Percentiles rank a stretch among this genome's conserved stretches.
phyloP scores from a whole-genome alignment of 2,888 invertebrate species.

The Caenorhabditis imperialis region DNA sequence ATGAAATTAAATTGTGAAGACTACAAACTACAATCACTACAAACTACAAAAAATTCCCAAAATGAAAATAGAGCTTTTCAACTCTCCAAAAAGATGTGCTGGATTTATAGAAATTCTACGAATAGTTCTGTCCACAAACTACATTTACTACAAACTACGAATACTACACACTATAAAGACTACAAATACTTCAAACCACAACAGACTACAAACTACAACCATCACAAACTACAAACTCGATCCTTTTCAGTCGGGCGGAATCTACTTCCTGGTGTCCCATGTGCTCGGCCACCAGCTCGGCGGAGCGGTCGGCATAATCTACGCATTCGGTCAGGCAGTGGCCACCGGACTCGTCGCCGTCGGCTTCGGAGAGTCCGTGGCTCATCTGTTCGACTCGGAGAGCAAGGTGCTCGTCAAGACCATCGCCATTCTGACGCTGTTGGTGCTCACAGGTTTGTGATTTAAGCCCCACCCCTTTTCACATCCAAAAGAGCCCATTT shows the following conservation, averaged over 20 bases:
- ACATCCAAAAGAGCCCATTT: constrained; percentile 35
- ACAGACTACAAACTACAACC: too few species aligned
- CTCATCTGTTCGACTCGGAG: constrained; percentile 85
- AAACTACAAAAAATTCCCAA: too few species aligned
- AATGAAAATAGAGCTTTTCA: too few species aligned
- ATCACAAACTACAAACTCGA: too few species aligned
- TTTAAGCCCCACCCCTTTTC: neutral
- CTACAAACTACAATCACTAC: too few species aligned
- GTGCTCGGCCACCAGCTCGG: constrained; percentile 94
- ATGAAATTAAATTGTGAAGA: too few species aligned
- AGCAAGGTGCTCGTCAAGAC: constrained; percentile 87
- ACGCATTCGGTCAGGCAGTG: constrained; percentile 96
- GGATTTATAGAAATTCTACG: too few species aligned
- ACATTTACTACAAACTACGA: too few species aligned
- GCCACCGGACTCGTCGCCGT: constrained; percentile 95
- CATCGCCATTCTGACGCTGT: constrained; percentile 89
- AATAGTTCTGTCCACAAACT: too few species aligned
- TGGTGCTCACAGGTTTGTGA: constrained; percentile 82
- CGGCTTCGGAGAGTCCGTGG: constrained; percentile 96
- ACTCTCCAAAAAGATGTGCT: too few species aligned
- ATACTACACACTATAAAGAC: too few species aligned
- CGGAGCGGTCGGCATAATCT: constrained; percentile 91
- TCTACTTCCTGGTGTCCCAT: constrained; percentile 94
- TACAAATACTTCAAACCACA: too few species aligned
- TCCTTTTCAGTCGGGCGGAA: constrained; percentile 95